A percentile compares a stretch with the other conserved stretches of the same genome.
Evolutionary conservation across 2,888 invertebrate species (phyloP).

Genomic region (Ornithoptera alexandrae): DNA sequence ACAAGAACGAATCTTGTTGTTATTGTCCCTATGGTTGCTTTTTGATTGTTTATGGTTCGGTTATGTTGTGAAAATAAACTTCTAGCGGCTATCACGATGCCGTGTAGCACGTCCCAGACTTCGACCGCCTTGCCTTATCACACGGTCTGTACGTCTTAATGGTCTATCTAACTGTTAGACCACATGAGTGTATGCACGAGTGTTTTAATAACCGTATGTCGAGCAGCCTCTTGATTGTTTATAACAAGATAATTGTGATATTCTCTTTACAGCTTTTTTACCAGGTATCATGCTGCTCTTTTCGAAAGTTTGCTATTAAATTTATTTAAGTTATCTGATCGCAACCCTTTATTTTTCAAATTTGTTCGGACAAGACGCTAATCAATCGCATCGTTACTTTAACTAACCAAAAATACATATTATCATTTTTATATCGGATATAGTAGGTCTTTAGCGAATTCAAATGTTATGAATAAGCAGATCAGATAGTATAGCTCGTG

Average conservation of each 20-base stretch:
- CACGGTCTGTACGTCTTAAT: constrained; percentile 61
- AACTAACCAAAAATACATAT: no score
- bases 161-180: constrained; percentile 61
- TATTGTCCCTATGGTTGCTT: constrained; percentile 28
- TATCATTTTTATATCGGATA: no score
- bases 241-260: background rate
- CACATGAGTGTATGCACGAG: constrained; percentile 60
- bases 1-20: constrained; percentile 40
- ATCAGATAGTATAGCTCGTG: no score
- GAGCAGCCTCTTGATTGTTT: constrained; percentile 14
- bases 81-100: constrained; percentile 66
- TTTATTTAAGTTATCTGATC: no score
- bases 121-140: constrained; percentile 61
- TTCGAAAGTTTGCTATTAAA: no score
- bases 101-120: constrained; percentile 66
- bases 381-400: no score
- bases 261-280: no score
- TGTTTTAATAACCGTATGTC: constrained; percentile 47
- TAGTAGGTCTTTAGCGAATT: no score
- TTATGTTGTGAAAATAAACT: constrained; percentile 64
- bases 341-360: no score
- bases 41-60: constrained; percentile 32
- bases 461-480: no score
- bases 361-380: no score
- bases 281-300: no score